phyloP scores from a whole-genome alignment of 2,888 invertebrate genomes.

The Micropterix aruncella region DNA sequence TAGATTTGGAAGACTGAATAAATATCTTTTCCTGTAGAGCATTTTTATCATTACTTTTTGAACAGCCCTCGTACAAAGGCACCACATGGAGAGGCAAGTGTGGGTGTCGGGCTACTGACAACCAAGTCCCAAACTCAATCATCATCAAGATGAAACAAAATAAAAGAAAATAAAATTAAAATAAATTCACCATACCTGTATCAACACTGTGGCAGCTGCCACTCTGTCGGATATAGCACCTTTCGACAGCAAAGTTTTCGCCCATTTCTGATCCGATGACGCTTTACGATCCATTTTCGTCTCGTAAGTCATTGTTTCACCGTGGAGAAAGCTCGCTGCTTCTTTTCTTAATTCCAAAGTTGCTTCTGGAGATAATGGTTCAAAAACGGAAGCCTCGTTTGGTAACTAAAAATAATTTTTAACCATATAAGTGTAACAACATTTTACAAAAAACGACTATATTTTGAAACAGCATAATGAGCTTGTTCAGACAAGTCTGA shows the following conservation, averaged over 20 bases:
- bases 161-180: no score
- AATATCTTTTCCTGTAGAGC: no score
- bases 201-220: conserved; percentile 67
- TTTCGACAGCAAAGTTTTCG: conserved; percentile 59
- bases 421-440: conserved; percentile 3
- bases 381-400: conserved; percentile 29
- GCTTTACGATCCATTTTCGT: conserved; percentile 41
- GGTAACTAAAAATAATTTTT: conserved; percentile 22
- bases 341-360: conserved; percentile 46
- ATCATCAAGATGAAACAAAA: no score
- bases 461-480: background rate
- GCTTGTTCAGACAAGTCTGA: background rate
- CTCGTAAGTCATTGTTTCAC: conserved; percentile 47
- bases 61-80: no score
- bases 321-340: conserved; percentile 49
- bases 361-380: conserved; percentile 33
- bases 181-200: no score
- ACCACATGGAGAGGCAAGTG: no score
- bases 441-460: conserved; percentile 4
- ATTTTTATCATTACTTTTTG: no score
- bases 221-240: conserved; percentile 79
- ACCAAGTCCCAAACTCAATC: no score
- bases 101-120: no score
- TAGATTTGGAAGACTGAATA: no score
- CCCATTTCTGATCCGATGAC: conserved; percentile 59